Evolutionary conservation across 2,888 invertebrate species (phyloP), one percentile per base, ranked within the genome.

Genomic region (Alloscopus bannaensis): DNA sequence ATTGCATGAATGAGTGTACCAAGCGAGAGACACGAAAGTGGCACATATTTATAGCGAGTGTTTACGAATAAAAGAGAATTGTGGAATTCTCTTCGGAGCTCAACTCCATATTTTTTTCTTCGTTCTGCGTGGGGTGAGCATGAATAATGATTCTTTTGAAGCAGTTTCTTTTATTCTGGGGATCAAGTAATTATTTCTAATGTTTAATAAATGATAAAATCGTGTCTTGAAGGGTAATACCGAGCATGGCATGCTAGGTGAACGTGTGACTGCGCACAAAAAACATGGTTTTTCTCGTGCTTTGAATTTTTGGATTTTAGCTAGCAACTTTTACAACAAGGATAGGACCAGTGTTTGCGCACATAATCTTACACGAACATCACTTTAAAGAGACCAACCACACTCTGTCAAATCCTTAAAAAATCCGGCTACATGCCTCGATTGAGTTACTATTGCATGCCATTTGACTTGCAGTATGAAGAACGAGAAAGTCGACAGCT

Each of bases 131-230:
- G 65, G 73, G 73, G 75, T 59, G 20, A 75, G 20, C 60, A 66
- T 75, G 68, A 75, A 75, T 75, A 75, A 68, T 75, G 45, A 47
- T 75, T 66, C 26, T 20, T 20, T 28, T 20, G 59, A 60, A 29
- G 55, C 22, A 52, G 52, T 72, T 72, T 64, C 64, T 72, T n/a
- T 64, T 72, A 76, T 76, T 68, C 64, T 29, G 52, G 60, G 77
- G 52, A 71, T 77, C 68, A 69, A 77, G 77, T 76, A 77, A 77
- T 81, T 77, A 77, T 81, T 77, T 72, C 71, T 77, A 73, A 77
- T 81, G 77, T 77, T 81, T 71, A 81, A 76, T 81, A 81, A 81
- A 81, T 81, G 80, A 76, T 76, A 81, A 81, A 81, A 77, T 81
- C 76, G 81, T 81, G 76, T 71, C 70, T 80, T 50, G 75, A 31